Evolutionary conservation across 2,888 invertebrate genomes (phyloP), one percentile per base, ranked within the genome.

Genomic region (Drosophila subsilvestris): DNA sequence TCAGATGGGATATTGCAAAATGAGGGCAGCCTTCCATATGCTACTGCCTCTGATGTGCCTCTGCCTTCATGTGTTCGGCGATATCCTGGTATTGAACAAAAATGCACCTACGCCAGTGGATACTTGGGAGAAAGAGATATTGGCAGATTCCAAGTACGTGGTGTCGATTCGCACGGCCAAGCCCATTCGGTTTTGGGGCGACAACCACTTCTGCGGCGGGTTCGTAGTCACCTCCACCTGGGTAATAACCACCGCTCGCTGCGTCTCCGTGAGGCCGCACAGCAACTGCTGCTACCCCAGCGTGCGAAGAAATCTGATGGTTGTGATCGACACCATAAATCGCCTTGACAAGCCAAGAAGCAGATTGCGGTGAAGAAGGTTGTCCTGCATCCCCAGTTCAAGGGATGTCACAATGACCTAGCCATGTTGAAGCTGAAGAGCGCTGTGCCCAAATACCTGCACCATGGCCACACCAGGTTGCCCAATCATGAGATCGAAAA

Each of bases 141-240:
- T 12, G 12, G 4, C 12, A 4, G 44, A 51, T 63, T 48, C 47
- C 32, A 32, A 32, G 14, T 53, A 17, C 14, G 48, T 69, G 25
- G 82, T 79, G 3, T 80, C 82, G 2, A 74, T 82, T 42, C 54
- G 80, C 2, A 79, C 80, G 0, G 7, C 54, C 1, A 27, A 58
- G 0, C 61, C 65, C 2, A 57, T 77, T 7, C 42, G 48, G 0
- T 53, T 53, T 12, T 76, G 74, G 60, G 82, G 80, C n/a, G 83
- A 84, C 51, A 80, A 83, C 60, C 80, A 78, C 32, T 78, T 74
- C 17, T 85, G 84, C 17, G 55, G 63, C 1, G 85, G 79, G 1
- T 68, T 68, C 3, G 63, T 80, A 0, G 53, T 84, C 8, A 55
- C 68, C 2, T 57, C 67, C 17, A 50, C 59, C 0, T 62, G 74